Evolutionary conservation across 2,888 invertebrate species (phyloP), one percentile per base, ranked within the genome.

Genomic region (Balanococcus diminutus): DNA sequence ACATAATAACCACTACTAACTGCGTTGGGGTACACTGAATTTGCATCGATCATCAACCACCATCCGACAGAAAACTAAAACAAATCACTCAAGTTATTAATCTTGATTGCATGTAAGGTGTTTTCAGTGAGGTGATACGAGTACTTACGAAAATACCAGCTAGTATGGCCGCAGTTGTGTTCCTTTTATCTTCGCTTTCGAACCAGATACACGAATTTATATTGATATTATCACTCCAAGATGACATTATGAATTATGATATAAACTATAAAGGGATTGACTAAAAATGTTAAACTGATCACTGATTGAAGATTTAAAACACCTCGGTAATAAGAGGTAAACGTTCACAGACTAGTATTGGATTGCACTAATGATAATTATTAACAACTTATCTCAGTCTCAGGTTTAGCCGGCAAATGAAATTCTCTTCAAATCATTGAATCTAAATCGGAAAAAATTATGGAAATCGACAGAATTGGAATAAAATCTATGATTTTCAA

Each of bases 21-120:
- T 91, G 95, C 92, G 46, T 92, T 91, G 0, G 94, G 93, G 89
- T 95, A 95, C 25, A 94, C 93, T 0, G 96, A 94, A 86, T 96
- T 94, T 9, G 97, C 96, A 91, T 99, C 99, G 88, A 99, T 98
- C 87, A 98, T 94, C 87, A 98, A 94, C 99, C 99, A 99, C 98
- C 99, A 99, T 82, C 98, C 99, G 88, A 94, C 91, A 89, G 97
- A 98, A 91, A 99, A 99, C 97, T 98, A 89, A 8, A 81, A 82
- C 19, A 79, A n/a, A 56, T 42, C 75, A 25, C n/a, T 67, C 82
- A 87, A n/a, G n/a, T 36, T 81, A 86, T 46, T 31, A n/a, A n/a
- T n/a, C n/a, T 22, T n/a, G 32, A 32, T 28, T 14, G 16, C 28
- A 85, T 6, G n/a, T n/a, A n/a, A 19, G 31, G 81, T 14, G 11